Evolutionary conservation across 2,113 vertebrate species (phyloP), one percentile per base, ranked within the genome.

Genomic region (Nothobranchius kuhntae): DNA sequence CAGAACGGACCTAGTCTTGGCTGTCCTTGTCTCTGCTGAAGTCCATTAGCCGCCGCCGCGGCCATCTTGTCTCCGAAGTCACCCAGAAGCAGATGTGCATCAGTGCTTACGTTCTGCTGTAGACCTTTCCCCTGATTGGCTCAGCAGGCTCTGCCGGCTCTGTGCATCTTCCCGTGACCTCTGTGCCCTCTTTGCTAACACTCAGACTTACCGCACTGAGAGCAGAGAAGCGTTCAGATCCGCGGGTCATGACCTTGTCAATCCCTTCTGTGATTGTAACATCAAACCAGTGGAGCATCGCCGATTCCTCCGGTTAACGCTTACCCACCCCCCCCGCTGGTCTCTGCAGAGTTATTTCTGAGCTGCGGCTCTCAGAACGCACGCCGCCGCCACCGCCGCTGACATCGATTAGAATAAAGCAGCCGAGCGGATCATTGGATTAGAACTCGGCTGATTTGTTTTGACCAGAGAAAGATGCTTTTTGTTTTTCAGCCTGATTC

Each of bases 211-310:
- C 45, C 65, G 71, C 71, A 55, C 30, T 38, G 67, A 65, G 38
- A 71, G 62, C 30, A 69, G 42, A 48, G 14, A 42, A 65, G 47
- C 72, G 47, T 63, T 54, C 61, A 46, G 6, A 65, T 36, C 47
- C 57, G 64, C 30, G 54, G 73, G 67, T 69, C 65, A 38, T 9
- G 48, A 74, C 81, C 85, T 70, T 75, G 76, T 81, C 84, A 78
- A 53, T 78, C 63, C 69, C 64, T 62, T 75, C 82, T 73, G 36
- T 77, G 69, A 86, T 70, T 70, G 77, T 60, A 71, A 77, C 80
- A 61, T 85, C 84, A 79, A 59, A 64, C 53, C 63, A 12, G 46
- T 61, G 26, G 6, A 54, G 64, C 68, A 0, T 61, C 3, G 1
- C 60, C 13, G 52, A 53, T 54, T 53, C 54, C 77, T 72, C 53